Evolutionary conservation across 1,140 invertebrate species (phyloP).

Genomic region (Eriosoma lanigerum): DNA sequence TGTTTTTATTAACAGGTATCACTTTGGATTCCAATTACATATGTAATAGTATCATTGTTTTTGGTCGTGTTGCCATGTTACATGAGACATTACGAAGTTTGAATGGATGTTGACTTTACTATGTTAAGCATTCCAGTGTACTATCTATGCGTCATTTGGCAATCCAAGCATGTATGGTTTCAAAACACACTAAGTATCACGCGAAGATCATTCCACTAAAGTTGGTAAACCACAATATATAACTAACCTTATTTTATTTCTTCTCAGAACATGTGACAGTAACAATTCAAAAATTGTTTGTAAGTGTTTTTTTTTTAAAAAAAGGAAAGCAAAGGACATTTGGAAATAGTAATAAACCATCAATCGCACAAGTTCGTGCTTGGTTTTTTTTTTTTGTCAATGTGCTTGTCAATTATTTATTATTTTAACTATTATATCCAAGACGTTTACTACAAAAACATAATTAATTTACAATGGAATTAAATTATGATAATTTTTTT

Average conservation of each 20-base stretch:
- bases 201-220: no score
- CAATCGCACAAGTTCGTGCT: not conserved
- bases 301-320: conserved; percentile 75
- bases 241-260: conserved; percentile 53
- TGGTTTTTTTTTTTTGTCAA: not conserved
- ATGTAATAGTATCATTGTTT: conserved; percentile 79
- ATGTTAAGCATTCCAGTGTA: conserved; percentile 86
- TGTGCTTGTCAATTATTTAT: conserved; percentile 32
- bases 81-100: conserved; percentile 76
- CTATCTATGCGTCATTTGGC: conserved; percentile 74
- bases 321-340: conserved; percentile 62
- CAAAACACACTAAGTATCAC: conserved; percentile 65
- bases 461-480: not conserved
- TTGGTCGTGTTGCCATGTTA: conserved; percentile 79
- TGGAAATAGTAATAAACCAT: conserved; percentile 5
- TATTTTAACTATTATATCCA: not conserved
- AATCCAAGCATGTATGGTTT: conserved; percentile 72
- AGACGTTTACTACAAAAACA: not conserved
- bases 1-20: conserved; percentile 64
- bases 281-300: conserved; percentile 73
- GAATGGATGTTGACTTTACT: conserved; percentile 84
- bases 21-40: conserved; percentile 75
- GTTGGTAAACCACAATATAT: not conserved
- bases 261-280: conserved; percentile 65
- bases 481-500: not conserved